A percentile compares a stretch with the other conserved stretches of the same genome.
Evolutionary conservation across 1,140 invertebrate species (phyloP).

Genomic region (Choristoneura fumiferana): DNA sequence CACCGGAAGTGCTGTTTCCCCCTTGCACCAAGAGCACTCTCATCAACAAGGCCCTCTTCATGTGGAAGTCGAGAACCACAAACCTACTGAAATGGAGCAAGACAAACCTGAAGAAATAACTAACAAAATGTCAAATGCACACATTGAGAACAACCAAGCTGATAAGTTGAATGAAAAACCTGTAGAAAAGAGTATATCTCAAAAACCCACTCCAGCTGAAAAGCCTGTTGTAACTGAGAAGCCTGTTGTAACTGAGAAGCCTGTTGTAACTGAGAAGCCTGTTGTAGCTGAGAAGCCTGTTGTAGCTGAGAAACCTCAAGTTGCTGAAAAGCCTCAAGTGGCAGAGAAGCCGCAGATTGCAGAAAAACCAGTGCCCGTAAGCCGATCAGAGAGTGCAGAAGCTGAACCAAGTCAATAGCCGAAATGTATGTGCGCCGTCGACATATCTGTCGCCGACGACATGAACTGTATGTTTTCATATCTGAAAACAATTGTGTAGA

Average conservation of each 20-base stretch:
- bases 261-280: constrained; percentile 37
- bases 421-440: constrained; percentile 45
- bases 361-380: constrained; percentile 42
- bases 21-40: constrained; percentile 55
- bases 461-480: constrained; percentile 69
- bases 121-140: constrained; percentile 54
- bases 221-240: constrained; percentile 27
- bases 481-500: constrained; percentile 63
- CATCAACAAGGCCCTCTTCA: constrained; percentile 51
- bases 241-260: constrained; percentile 35
- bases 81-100: constrained; percentile 65
- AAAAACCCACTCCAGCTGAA: constrained; percentile 21
- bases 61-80: constrained; percentile 51
- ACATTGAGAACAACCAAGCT: constrained; percentile 48
- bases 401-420: constrained; percentile 65
- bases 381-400: constrained; percentile 51
- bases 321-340: too few relatives aligned
- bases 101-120: constrained; percentile 58
- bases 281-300: constrained; percentile 49
- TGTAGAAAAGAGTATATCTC: neutral
- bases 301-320: too few relatives aligned
- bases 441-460: constrained; percentile 35
- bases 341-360: too few relatives aligned
- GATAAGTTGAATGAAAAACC: constrained; percentile 8
- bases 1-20: constrained; percentile 48